Evolutionary conservation across 2,797 vertebrate species (phyloP).

Genomic region (Neosalanx taihuensis): DNA sequence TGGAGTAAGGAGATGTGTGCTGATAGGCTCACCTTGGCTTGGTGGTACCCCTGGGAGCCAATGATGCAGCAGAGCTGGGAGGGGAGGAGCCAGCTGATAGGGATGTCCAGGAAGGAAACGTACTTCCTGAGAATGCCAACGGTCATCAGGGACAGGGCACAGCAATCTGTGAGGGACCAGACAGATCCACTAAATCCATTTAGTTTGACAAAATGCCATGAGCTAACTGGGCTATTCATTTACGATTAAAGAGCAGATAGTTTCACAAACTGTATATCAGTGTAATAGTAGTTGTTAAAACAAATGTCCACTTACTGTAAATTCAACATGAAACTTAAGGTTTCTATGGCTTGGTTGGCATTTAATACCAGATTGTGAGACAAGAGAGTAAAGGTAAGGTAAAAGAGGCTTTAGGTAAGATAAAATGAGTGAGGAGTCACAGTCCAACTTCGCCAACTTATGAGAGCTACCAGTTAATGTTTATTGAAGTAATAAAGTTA

Average conservation of each 20-base stretch:
- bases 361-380: too few relatives aligned
- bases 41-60: conserved; percentile 71
- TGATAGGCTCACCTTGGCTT: conserved; percentile 80
- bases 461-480: not conserved
- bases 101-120: conserved; percentile 83
- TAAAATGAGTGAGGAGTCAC: not conserved
- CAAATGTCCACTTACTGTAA: too few relatives aligned
- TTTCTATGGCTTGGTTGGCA: too few relatives aligned
- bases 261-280: too few relatives aligned
- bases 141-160: conserved; percentile 78
- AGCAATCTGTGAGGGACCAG: conserved; percentile 73
- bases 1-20: not conserved
- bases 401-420: not conserved
- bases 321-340: too few relatives aligned
- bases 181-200: conserved; percentile 21
- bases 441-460: not conserved
- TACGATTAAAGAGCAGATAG: not conserved
- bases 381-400: not conserved
- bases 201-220: not conserved
- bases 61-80: conserved; percentile 74
- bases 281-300: too few relatives aligned
- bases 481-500: not conserved
- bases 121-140: conserved; percentile 88
- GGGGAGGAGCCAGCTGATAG: conserved; percentile 77
- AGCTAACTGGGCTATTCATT: not conserved